A percentile compares a stretch with the other conserved stretches of the same genome.
Conservation (phyloP, 2,888 invertebrate genomes). For the Hypsopygia costalis region DNA sequence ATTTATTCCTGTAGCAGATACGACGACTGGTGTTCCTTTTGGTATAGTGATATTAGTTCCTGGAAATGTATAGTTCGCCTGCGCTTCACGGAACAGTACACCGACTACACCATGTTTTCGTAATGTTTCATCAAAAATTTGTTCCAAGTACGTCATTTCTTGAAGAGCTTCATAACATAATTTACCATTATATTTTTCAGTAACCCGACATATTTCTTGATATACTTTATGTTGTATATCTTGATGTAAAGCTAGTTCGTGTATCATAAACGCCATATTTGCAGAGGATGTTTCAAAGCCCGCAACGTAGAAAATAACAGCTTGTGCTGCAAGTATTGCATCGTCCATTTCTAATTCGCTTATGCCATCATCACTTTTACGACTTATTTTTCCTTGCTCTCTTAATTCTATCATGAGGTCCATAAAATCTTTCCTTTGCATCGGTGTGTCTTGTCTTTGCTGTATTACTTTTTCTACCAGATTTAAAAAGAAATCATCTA, state of each 20-base stretch:
- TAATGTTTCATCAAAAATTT: too few species aligned
- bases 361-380: constrained; percentile 19
- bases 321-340: constrained; percentile 30
- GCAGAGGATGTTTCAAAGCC: constrained; percentile 56
- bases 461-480: constrained; percentile 26
- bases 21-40: constrained; percentile 12
- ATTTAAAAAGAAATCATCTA: constrained; percentile 23
- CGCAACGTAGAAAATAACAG: too few species aligned
- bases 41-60: not conserved
- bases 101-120: constrained; percentile 22
- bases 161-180: constrained; percentile 30
- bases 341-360: constrained; percentile 36
- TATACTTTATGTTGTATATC: constrained; percentile 21
- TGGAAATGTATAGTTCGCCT: not conserved
- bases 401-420: constrained; percentile 39
- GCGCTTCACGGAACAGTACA: not conserved
- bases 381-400: constrained; percentile 29
- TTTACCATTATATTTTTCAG: constrained; percentile 16
- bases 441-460: constrained; percentile 29
- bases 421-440: constrained; percentile 38
- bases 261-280: constrained; percentile 28
- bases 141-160: too few species aligned
- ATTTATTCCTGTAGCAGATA: constrained; percentile 14
- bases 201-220: constrained; percentile 18
- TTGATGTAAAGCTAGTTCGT: constrained; percentile 23